phyloP scores from a whole-genome alignment of 1,140 invertebrate genomes.

The Lethrus apterus region DNA sequence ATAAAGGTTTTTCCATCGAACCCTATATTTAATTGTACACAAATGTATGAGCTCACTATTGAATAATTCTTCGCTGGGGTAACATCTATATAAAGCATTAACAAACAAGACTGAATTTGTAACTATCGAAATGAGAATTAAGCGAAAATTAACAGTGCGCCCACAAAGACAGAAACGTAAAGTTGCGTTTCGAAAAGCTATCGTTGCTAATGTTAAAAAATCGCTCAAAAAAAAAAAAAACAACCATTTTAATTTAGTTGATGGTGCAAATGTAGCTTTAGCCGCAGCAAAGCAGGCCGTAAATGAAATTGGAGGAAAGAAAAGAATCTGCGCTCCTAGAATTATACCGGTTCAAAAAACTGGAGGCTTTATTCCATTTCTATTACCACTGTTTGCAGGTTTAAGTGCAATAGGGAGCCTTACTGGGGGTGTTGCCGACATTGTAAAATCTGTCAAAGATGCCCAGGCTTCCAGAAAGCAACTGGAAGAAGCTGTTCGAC shows the following conservation, averaged over 20 bases:
- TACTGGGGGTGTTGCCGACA: conserved; percentile 29
- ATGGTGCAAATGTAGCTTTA: too few species aligned
- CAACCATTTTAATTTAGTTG: too few species aligned
- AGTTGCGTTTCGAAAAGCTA: too few species aligned
- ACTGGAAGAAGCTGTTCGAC: conserved; percentile 30
- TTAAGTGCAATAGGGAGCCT: conserved; percentile 32
- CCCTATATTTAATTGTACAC: too few species aligned
- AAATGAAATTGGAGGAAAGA: conserved; percentile 11
- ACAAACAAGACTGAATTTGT: too few species aligned
- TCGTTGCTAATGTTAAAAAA: conserved; percentile 4
- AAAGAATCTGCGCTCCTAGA: conserved; percentile 23
- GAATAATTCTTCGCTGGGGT: too few species aligned
- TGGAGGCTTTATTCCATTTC: conserved; percentile 30
- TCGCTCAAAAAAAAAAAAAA: background rate
- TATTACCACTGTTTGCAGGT: conserved; percentile 36
- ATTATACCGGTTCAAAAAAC: conserved; percentile 34
- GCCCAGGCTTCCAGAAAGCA: conserved; percentile 23
- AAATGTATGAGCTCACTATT: too few species aligned
- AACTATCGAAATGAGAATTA: conserved; percentile 34
- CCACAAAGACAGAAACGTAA: conserved; percentile 17
- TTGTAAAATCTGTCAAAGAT: conserved; percentile 31
- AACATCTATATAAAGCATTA: too few species aligned
- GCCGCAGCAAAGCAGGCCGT: conserved; percentile 9
- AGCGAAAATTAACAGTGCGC: conserved; percentile 34
- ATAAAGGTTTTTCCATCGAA: too few species aligned